Evolutionary conservation across 2,888 invertebrate genomes (phyloP).

Genomic region (Chymomyza caudatula): DNA sequence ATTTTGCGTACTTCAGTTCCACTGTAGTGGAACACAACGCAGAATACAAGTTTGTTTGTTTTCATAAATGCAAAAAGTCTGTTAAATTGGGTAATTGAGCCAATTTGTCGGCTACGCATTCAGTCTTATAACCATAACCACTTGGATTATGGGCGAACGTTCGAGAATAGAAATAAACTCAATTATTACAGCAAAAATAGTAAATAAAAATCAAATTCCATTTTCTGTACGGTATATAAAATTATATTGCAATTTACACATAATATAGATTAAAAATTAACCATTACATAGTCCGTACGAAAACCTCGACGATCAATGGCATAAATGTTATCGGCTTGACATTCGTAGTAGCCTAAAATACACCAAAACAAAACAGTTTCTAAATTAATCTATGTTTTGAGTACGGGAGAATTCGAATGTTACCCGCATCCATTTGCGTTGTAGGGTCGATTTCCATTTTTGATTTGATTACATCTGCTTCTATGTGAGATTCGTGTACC

Average conservation of each 20-base stretch:
- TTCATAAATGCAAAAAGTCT: constrained; percentile 70
- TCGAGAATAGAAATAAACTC: constrained; percentile 35
- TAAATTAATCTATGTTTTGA: not conserved
- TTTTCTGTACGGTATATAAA: constrained; percentile 7
- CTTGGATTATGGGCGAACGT: constrained; percentile 32
- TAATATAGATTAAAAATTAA: constrained; percentile 71
- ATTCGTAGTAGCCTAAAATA: constrained; percentile 85
- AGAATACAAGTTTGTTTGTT: constrained; percentile 28
- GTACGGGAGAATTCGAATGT: not conserved
- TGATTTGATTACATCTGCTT: constrained; percentile 89
- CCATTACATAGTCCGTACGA: constrained; percentile 87
- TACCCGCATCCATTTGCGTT: constrained; percentile 96
- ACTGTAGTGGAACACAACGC: not conserved
- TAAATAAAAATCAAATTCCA: constrained; percentile 37
- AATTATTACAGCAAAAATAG: constrained; percentile 10
- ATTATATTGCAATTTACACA: not conserved
- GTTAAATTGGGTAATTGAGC: constrained; percentile 76
- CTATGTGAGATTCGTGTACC: constrained; percentile 93
- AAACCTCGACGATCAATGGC: constrained; percentile 93
- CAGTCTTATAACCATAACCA: constrained; percentile 14
- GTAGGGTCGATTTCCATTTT: constrained; percentile 97
- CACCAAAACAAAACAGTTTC: not conserved
- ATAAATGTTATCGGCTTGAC: constrained; percentile 95
- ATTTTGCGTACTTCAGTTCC: not conserved
- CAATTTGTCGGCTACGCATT: constrained; percentile 68